Conservation (phyloP, 1,140 invertebrate species). For the Drosophila orosa region DNA sequence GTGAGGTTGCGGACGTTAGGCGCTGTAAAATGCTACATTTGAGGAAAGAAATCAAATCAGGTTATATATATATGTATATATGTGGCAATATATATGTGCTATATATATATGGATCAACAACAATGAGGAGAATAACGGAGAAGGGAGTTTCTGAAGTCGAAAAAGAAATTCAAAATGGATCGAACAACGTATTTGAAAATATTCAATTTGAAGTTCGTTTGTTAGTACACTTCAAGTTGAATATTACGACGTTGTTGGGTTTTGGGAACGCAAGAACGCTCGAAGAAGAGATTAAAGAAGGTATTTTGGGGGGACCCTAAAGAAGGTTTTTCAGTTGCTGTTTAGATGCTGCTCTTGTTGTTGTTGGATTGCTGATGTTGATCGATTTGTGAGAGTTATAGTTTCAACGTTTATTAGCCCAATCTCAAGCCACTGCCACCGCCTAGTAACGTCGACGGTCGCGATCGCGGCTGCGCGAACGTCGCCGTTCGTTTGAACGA, state of each 20-base stretch:
- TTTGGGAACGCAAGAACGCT: conserved; percentile 36
- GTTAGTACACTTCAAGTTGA: conserved; percentile 63
- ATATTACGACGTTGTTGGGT: conserved; percentile 35
- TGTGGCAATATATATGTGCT: conserved; percentile 49
- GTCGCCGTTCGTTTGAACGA: conserved; percentile 71
- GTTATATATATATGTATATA: conserved; percentile 70
- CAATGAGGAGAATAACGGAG: conserved; percentile 35
- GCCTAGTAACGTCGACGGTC: conserved; percentile 80
- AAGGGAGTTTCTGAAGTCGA: conserved; percentile 47
- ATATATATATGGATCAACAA: conserved; percentile 57
- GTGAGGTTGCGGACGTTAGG: conserved; percentile 58
- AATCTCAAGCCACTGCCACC: conserved; percentile 41
- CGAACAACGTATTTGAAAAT: conserved; percentile 38
- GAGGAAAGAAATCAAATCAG: conserved; percentile 80
- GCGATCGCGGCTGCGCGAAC: conserved; percentile 79
- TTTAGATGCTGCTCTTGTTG: conserved; percentile 20
- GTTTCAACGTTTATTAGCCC: conserved; percentile 59
- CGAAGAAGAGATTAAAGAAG: conserved; percentile 39
- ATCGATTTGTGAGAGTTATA: conserved; percentile 47
- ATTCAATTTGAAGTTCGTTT: conserved; percentile 62
- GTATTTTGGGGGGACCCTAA: conserved; percentile 12
- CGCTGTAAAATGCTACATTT: conserved; percentile 80
- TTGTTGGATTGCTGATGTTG: conserved; percentile 28
- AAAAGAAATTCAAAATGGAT: conserved; percentile 29
- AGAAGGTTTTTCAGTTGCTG: conserved; percentile 43